phyloP scores from a whole-genome alignment of 2,888 invertebrate species.

The Drosophila longiperda region DNA sequence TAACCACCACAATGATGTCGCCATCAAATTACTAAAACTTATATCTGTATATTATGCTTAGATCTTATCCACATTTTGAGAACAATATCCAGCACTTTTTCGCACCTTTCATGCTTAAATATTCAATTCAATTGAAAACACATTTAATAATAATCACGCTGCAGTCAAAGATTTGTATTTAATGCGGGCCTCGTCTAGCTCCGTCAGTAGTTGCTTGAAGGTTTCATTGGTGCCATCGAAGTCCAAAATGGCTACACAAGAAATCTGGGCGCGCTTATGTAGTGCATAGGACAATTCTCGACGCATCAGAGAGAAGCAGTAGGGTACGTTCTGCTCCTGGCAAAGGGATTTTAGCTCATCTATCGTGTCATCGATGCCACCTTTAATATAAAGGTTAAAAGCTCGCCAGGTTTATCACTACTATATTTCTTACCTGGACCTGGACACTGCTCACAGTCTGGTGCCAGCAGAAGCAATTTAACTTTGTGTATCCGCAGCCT shows the following conservation, averaged over 20 bases:
- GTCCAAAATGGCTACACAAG: constrained; percentile 88
- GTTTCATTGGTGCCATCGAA: constrained; percentile 87
- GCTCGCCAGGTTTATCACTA: neutral
- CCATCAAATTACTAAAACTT: constrained; percentile 37
- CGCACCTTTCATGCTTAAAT: constrained; percentile 31
- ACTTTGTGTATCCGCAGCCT: constrained; percentile 87
- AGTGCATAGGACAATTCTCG: constrained; percentile 87
- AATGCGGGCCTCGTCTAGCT: constrained; percentile 58
- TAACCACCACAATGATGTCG: constrained; percentile 61
- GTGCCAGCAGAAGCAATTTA: constrained; percentile 87
- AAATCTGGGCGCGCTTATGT: constrained; percentile 87
- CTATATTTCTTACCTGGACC: constrained; percentile 57
- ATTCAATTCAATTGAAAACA: neutral
- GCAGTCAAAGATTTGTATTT: constrained; percentile 54
- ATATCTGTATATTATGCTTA: neutral
- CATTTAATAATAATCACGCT: constrained; percentile 58
- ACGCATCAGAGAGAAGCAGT: constrained; percentile 87
- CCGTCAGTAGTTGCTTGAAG: constrained; percentile 66
- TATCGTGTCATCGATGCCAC: constrained; percentile 87
- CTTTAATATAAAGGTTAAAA: constrained; percentile 78
- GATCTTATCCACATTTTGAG: neutral
- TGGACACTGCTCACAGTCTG: constrained; percentile 87
- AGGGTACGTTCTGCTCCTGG: constrained; percentile 86
- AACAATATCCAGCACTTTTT: constrained; percentile 35
- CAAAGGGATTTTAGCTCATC: constrained; percentile 86